Conservation (phyloP, 2,888 invertebrate genomes). For the Monoplex corrugatus region DNA sequence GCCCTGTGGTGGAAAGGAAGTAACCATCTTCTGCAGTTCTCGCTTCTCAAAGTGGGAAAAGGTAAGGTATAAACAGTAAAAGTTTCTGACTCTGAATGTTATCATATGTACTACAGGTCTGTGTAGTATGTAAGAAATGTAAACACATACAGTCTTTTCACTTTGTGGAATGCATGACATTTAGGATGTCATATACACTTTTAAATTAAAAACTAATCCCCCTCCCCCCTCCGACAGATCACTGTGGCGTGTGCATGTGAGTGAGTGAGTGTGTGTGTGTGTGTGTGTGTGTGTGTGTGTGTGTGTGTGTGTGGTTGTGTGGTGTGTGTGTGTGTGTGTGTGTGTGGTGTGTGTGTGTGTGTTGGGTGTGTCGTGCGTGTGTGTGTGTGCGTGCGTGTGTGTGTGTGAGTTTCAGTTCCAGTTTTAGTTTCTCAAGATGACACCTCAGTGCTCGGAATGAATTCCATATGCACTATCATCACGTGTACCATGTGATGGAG, state of each 20-base stretch:
- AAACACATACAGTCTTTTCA: too few relatives aligned
- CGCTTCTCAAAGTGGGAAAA: constrained; percentile 74
- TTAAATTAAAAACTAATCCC: too few relatives aligned
- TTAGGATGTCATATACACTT: too few relatives aligned
- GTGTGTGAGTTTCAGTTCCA: too few relatives aligned
- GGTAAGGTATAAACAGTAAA: constrained; percentile 59
- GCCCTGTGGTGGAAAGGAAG: constrained; percentile 77
- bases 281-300: not conserved
- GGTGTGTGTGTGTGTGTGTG: not conserved
- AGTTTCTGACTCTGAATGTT: not conserved
- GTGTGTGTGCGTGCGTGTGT: not conserved
- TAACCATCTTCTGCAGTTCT: constrained; percentile 72
- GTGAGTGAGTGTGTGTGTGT: not conserved
- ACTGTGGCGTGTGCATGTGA: not conserved
- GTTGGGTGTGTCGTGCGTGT: not conserved
- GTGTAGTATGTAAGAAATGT: too few relatives aligned
- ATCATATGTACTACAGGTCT: too few relatives aligned
- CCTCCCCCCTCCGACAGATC: not conserved
- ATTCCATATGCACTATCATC: too few relatives aligned
- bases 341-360: not conserved
- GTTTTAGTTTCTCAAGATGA: too few relatives aligned
- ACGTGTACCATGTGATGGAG: too few relatives aligned
- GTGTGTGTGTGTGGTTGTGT: not conserved
- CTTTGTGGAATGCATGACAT: too few relatives aligned
- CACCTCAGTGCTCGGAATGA: too few relatives aligned